phyloP scores from a whole-genome alignment of 2,113 vertebrate species.

The Urocynchramus pylzowi region DNA sequence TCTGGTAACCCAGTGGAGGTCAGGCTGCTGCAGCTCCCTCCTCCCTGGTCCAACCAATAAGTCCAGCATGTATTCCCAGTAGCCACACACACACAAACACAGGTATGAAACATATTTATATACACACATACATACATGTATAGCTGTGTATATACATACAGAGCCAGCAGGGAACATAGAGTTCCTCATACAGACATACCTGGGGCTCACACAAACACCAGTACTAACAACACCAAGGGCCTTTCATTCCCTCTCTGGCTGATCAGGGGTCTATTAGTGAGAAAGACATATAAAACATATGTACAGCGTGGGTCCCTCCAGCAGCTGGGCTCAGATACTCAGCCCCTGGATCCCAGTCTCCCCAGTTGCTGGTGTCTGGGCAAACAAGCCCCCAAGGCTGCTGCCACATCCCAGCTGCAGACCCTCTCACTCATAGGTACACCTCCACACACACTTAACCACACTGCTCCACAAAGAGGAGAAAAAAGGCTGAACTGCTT shows the following conservation, averaged over 20 bases:
- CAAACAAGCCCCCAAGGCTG: rapidly evolving
- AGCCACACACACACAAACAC: background rate
- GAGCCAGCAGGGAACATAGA: background rate
- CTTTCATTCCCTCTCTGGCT: background rate
- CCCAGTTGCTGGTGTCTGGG: background rate
- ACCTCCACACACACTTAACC: background rate
- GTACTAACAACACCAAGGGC: background rate
- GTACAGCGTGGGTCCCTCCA: background rate
- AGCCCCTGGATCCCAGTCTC: background rate
- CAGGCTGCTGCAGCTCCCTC: background rate
- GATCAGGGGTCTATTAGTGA: background rate
- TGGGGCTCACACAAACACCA: background rate
- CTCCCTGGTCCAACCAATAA: background rate
- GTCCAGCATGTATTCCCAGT: background rate
- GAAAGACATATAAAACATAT: background rate
- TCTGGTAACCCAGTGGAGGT: background rate
- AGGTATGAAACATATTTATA: background rate
- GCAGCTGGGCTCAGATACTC: background rate
- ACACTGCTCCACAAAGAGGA: background rate
- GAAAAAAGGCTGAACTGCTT: background rate
- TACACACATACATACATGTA: background rate
- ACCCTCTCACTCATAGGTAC: background rate
- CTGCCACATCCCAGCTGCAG: background rate
- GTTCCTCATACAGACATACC: background rate
- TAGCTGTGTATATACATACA: background rate